Percentiles rank a stretch among this genome's conserved stretches.
phyloP scores from a whole-genome alignment of 2,888 invertebrate species.

The Andrena dorsata region DNA sequence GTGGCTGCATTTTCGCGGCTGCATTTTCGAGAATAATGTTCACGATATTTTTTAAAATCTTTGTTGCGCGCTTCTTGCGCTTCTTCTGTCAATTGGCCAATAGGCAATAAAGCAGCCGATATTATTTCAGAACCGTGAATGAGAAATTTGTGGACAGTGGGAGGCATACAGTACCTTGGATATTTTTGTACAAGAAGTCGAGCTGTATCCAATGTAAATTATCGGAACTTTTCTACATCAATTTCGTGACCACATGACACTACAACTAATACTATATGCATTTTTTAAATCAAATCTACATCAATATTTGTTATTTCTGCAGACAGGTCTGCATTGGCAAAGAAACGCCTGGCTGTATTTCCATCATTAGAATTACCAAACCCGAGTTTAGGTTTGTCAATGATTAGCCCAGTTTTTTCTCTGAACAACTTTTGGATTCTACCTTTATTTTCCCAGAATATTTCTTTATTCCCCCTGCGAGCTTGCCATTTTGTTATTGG shows the following conservation, averaged over 20 bases:
- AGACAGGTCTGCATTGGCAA: neutral
- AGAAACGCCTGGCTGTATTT: constrained; percentile 1
- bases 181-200: neutral
- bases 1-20: too few relatives aligned
- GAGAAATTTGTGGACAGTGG: neutral
- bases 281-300: too few relatives aligned
- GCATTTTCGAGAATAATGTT: too few relatives aligned
- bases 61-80: neutral
- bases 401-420: neutral
- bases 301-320: neutral
- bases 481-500: too few relatives aligned
- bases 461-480: too few relatives aligned
- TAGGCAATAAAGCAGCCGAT: neutral
- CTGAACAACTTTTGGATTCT: neutral
- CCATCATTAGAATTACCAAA: neutral
- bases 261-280: too few relatives aligned
- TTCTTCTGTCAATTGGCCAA: neutral
- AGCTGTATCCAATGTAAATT: neutral
- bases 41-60: neutral
- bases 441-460: too few relatives aligned
- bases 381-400: neutral
- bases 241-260: neutral
- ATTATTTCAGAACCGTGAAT: neutral
- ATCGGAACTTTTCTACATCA: too few relatives aligned
- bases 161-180: neutral